Percentiles rank a stretch among this genome's conserved stretches.
Evolutionary conservation across 1,140 invertebrate species (phyloP).

Genomic region (Hyles vespertilio): DNA sequence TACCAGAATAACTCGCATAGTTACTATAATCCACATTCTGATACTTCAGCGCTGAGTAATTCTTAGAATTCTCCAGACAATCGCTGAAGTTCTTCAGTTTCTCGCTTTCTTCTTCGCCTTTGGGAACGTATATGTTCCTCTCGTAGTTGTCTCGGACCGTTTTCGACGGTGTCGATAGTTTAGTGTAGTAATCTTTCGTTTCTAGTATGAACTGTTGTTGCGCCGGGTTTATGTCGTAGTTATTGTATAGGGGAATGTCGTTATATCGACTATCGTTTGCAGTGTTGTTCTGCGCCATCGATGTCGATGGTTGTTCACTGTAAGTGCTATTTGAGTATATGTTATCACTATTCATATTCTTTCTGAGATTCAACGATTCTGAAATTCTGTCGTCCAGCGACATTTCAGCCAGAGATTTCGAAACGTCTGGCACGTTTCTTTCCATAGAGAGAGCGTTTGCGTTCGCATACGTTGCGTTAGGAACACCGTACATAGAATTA

Average conservation of each 20-base stretch:
- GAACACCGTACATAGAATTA: constrained; percentile 29
- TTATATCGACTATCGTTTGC: constrained; percentile 31
- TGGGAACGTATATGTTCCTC: constrained; percentile 65
- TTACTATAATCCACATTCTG: constrained; percentile 51
- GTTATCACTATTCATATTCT: constrained; percentile 53
- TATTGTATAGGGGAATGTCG: constrained; percentile 55
- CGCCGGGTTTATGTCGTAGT: constrained; percentile 51
- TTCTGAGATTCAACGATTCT: constrained; percentile 65
- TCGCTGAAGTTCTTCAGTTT: constrained; percentile 63
- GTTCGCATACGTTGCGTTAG: constrained; percentile 31
- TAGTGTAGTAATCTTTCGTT: constrained; percentile 64
- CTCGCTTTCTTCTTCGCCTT: constrained; percentile 50
- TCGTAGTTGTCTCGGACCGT: constrained; percentile 49
- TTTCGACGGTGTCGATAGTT: constrained; percentile 48
- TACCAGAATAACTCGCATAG: constrained; percentile 27
- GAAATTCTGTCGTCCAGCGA: constrained; percentile 68
- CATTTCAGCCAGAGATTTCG: constrained; percentile 42
- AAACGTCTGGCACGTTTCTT: constrained; percentile 30
- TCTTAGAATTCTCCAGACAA: constrained; percentile 58
- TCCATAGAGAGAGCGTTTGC: constrained; percentile 31
- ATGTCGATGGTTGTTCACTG: constrained; percentile 25
- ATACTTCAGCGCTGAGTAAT: constrained; percentile 62
- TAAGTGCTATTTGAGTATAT: constrained; percentile 43
- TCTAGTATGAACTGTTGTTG: constrained; percentile 57
- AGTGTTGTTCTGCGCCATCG: constrained; percentile 12